These are phyloP conservation scores for Mythimna albipuncta DNA, from an alignment of 2,888 invertebrate species.

Conservation along the genomic window DNA sequence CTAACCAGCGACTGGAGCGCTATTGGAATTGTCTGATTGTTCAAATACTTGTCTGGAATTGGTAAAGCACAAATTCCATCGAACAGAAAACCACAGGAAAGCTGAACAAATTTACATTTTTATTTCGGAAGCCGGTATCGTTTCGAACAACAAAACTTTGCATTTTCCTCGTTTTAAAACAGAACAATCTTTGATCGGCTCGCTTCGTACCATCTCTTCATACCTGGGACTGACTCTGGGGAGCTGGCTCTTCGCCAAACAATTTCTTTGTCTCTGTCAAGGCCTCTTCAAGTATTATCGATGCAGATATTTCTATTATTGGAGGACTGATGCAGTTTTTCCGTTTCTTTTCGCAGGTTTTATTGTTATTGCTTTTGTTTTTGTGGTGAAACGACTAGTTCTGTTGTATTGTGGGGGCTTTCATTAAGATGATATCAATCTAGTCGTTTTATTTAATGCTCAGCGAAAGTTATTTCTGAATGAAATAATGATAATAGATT, in stretches of 20 bases:
- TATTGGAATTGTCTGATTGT: constrained; percentile 74
- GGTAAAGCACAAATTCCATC: constrained; percentile 74
- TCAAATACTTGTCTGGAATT: constrained; percentile 76
- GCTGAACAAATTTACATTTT: constrained; percentile 85
- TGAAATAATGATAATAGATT: too few relatives aligned
- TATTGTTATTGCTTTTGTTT: constrained; percentile 41
- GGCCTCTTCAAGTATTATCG: constrained; percentile 79
- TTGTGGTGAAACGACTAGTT: constrained; percentile 8
- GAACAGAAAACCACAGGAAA: constrained; percentile 71
- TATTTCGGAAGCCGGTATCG: constrained; percentile 81
- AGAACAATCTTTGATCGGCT: constrained; percentile 86
- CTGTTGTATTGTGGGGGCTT: background rate
- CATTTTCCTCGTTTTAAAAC: constrained; percentile 81
- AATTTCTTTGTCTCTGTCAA: constrained; percentile 86
- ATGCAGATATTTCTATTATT: constrained; percentile 83
- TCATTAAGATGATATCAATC: background rate
- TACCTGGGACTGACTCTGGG: constrained; percentile 71
- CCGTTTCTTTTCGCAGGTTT: constrained; percentile 61
- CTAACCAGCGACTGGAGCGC: constrained; percentile 64
- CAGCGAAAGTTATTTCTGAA: background rate
- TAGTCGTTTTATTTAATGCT: background rate
- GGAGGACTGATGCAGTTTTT: constrained; percentile 67
- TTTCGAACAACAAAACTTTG: constrained; percentile 82
- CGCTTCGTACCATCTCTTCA: constrained; percentile 73
- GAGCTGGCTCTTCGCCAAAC: constrained; percentile 81